Percentiles rank a stretch among this genome's conserved stretches.
Evolutionary conservation across 2,888 invertebrate genomes (phyloP).

Genomic region (Machimus rusticus): DNA sequence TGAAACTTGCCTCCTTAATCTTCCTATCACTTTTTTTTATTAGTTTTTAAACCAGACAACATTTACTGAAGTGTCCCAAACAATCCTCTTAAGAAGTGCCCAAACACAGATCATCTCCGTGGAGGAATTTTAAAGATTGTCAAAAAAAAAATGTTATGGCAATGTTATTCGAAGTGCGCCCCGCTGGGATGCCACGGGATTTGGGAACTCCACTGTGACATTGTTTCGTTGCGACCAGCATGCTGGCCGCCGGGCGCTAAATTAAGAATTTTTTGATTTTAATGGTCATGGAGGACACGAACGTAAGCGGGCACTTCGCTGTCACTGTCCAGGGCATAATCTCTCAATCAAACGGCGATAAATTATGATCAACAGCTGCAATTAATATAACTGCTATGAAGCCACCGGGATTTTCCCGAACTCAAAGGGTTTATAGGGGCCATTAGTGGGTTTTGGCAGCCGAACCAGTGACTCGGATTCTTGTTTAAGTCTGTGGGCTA

Average conservation of each 20-base stretch:
- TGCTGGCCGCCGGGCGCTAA: neutral
- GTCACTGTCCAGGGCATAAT: slow-evolving; percentile 23
- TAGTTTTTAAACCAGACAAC: neutral
- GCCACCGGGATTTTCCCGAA: neutral
- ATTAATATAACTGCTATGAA: slow-evolving; percentile 28
- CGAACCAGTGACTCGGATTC: neutral
- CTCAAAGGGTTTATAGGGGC: slow-evolving; percentile 20
- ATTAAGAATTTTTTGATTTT: slow-evolving; percentile 2
- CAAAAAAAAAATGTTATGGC: neutral
- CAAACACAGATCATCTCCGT: neutral
- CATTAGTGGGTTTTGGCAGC: slow-evolving; percentile 23
- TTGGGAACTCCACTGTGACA: neutral
- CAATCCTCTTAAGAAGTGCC: neutral
- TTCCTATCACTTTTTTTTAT: neutral
- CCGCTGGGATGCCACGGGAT: neutral
- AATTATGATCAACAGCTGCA: slow-evolving; percentile 40
- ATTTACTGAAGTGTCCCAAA: neutral
- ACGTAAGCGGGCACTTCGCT: neutral
- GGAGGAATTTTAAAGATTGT: neutral
- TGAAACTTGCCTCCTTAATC: neutral
- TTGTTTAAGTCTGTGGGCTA: neutral
- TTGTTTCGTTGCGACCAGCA: slow-evolving; percentile 1
- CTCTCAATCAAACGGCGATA: slow-evolving; percentile 43
- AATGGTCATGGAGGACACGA: neutral
- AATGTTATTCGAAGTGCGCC: neutral